Conservation (phyloP, 1,140 invertebrate species). For the Rhyzopertha dominica region DNA sequence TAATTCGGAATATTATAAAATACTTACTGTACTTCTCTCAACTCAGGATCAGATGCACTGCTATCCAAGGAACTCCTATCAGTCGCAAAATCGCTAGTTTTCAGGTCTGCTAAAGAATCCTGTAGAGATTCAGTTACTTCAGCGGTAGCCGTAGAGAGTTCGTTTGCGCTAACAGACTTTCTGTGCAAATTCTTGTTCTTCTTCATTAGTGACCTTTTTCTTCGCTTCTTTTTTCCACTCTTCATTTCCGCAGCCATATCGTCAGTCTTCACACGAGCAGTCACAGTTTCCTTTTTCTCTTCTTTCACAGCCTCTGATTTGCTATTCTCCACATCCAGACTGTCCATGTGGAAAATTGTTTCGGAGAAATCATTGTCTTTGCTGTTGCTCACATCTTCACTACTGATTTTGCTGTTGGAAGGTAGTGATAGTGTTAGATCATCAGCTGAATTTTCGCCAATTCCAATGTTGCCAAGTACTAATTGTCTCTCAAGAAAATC, state of each 20-base stretch:
- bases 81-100: constrained; percentile 32
- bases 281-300: constrained; percentile 10
- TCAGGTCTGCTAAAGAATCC: constrained; percentile 22
- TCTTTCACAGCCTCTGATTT: constrained; percentile 18
- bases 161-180: constrained; percentile 53
- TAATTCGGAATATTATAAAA: too few relatives aligned
- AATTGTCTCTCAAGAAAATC: constrained; percentile 43
- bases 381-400: constrained; percentile 38
- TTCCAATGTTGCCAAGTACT: constrained; percentile 41
- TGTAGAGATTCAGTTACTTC: constrained; percentile 10
- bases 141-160: constrained; percentile 13
- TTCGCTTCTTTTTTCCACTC: constrained; percentile 62
- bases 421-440: constrained; percentile 38
- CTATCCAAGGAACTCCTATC: constrained; percentile 42
- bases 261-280: constrained; percentile 37
- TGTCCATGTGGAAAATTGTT: constrained; percentile 64
- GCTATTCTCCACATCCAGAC: constrained; percentile 51
- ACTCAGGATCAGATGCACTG: constrained; percentile 39
- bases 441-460: constrained; percentile 36
- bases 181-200: constrained; percentile 71
- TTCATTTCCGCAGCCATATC: constrained; percentile 45
- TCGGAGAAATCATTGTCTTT: constrained; percentile 49
- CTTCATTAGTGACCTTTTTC: constrained; percentile 69
- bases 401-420: constrained; percentile 31
- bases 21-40: constrained; percentile 35